A percentile compares a stretch with the other conserved stretches of the same genome.
These are phyloP conservation scores for Drosophila quinaria DNA, from an alignment of 2,888 invertebrate species.

Conservation along the genomic window DNA sequence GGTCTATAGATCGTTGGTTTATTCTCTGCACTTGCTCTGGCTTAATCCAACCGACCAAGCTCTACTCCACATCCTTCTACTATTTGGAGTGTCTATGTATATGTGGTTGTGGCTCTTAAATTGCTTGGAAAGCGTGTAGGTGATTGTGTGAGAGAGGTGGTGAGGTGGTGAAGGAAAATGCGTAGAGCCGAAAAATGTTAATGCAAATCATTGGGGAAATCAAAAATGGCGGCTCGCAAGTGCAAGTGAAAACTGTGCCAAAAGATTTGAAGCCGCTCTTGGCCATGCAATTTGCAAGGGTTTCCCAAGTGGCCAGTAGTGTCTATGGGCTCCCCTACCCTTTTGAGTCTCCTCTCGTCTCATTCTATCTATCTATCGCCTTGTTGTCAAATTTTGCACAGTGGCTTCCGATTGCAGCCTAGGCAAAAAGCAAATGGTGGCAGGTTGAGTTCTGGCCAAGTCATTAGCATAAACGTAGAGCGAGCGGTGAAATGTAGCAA, in stretches of 20 bases:
- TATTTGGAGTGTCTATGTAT: constrained; percentile 5
- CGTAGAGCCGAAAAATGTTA: constrained; percentile 73
- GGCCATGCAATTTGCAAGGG: constrained; percentile 79
- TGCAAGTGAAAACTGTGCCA: constrained; percentile 80
- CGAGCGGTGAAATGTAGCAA: constrained; percentile 70
- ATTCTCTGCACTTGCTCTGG: constrained; percentile 50
- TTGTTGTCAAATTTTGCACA: constrained; percentile 76
- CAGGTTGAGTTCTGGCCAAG: constrained; percentile 37
- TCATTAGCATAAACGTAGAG: constrained; percentile 78
- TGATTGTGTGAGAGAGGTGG: neutral
- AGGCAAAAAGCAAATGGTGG: constrained; percentile 6
- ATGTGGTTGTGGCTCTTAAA: constrained; percentile 58
- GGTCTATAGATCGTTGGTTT: constrained; percentile 57
- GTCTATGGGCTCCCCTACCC: constrained; percentile 30
- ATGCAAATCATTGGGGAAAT: constrained; percentile 81
- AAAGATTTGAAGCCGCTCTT: constrained; percentile 64
- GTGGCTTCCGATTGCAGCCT: constrained; percentile 70
- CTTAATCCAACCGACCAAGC: constrained; percentile 23
- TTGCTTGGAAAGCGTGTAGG: constrained; percentile 57
- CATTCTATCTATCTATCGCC: neutral
- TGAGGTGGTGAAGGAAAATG: constrained; percentile 23
- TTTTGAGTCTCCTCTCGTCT: neutral
- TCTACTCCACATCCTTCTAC: constrained; percentile 6
- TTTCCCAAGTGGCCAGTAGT: constrained; percentile 73
- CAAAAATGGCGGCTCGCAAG: constrained; percentile 65